Percentiles rank a stretch among this genome's conserved stretches.
phyloP scores from a whole-genome alignment of 2,797 vertebrate genomes.

The Malurus splendens region DNA sequence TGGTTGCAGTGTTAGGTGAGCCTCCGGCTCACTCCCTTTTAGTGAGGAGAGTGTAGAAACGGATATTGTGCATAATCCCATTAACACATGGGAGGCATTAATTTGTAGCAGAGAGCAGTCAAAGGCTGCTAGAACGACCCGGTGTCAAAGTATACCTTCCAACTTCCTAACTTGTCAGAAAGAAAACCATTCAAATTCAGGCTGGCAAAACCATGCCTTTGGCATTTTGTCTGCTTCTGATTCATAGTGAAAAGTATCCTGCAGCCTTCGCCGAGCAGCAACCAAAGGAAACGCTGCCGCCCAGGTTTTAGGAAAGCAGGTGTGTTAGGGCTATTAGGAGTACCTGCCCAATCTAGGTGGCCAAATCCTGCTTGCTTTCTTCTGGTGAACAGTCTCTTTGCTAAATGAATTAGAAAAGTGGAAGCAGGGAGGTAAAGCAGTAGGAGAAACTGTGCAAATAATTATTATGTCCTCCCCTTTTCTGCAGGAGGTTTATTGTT shows the following conservation, averaged over 20 bases:
- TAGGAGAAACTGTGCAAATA: not conserved
- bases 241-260: not conserved
- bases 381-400: not conserved
- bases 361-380: not conserved
- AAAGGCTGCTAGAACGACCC: not conserved
- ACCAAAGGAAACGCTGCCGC: not conserved
- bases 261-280: not conserved
- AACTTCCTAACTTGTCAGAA: not conserved
- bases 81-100: rapidly evolving
- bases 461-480: not conserved
- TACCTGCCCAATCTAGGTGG: not conserved
- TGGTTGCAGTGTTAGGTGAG: not conserved
- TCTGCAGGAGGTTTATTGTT: not conserved
- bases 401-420: not conserved
- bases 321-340: not conserved
- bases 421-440: not conserved
- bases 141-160: not conserved
- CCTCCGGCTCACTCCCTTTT: not conserved
- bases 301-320: not conserved
- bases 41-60: not conserved
- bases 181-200: not conserved
- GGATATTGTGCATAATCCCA: not conserved
- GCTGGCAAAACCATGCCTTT: not conserved
- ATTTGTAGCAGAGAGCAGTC: not conserved
- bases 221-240: not conserved